Evolutionary conservation across 2,888 invertebrate species (phyloP), one percentile per base, ranked within the genome.

Genomic region (Stictocephala bisonia): DNA sequence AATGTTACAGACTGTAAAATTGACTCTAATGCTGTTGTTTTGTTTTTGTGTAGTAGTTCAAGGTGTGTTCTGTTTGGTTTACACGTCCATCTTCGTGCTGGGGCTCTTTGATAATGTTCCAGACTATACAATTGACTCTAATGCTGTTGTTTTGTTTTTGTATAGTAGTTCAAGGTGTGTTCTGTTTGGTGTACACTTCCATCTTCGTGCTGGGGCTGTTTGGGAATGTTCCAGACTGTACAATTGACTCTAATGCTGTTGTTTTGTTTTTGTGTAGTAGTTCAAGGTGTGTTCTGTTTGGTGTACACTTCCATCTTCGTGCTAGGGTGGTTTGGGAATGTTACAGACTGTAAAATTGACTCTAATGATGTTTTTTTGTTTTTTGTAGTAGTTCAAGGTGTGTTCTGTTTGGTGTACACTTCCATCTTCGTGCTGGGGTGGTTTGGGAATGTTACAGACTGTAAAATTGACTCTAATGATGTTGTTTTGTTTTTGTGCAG

Each of bases 61-160:
- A 85, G 88, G 90, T 13, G 84, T 91, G 58, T 93, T 94, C 82
- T 91, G 90, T 80, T 85, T 91, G 72, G 85, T 94, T 31, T 96
- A 96, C 84, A 86, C 88, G 1, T 85, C 90, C 7, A 93, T 96
- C 72, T 98, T 98, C 83, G 88, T 94, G 0, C 86, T 80, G 50
- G 98, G 99, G 2, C 86, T 96, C 0, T 90, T 93, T 79, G 97
- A 97, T 0, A 97, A 97, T 84, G 88, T 92, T 0, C 86, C 98
- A 18, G 98, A 97, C 85, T 92, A 91, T 79, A 93, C 94, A 27
- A 98, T 99, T 98, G 97, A 97, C 83, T 97, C 97, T 0, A 97
- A 98, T 35, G 99, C 99, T 2, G 99, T n/a, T n/a, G n/a, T n/a
- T n/a, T n/a, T n/a, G n/a, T n/a, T n/a, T n/a, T n/a, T n/a, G n/a